Conservation (phyloP, 2,113 vertebrate genomes). For the Lepisosteus osseus region DNA sequence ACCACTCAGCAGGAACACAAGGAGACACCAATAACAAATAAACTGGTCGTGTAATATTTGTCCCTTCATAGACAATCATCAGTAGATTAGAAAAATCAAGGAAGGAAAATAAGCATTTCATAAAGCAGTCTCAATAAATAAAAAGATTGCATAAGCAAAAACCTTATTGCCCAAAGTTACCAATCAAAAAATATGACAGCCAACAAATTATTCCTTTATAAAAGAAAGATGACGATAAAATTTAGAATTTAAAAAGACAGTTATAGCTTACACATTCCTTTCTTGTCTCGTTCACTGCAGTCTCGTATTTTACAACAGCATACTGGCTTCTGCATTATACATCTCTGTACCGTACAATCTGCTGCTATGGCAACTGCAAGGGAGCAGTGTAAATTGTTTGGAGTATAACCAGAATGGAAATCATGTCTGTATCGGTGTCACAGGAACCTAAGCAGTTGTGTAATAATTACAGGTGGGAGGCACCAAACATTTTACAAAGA, state of each 20-base stretch:
- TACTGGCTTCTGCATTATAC: conserved; percentile 59
- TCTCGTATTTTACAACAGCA: conserved; percentile 52
- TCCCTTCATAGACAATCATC: too few species aligned
- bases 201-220: background rate
- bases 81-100: too few species aligned
- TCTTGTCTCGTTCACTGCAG: conserved; percentile 36
- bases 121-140: too few species aligned
- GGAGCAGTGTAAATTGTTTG: conserved; percentile 36
- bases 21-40: background rate
- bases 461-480: background rate
- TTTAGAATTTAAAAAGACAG: conserved; percentile 7
- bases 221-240: background rate
- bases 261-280: conserved; percentile 19
- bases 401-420: conserved; percentile 1
- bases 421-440: background rate
- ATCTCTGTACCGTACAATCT: conserved; percentile 46
- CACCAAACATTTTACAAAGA: background rate
- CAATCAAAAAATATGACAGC: too few species aligned
- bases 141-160: too few species aligned
- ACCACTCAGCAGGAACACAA: background rate
- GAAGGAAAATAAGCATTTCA: too few species aligned
- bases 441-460: background rate
- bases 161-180: too few species aligned
- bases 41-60: too few species aligned
- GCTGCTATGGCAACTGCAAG: conserved; percentile 73